Conservation (phyloP, 1,140 invertebrate genomes). For the Diorhabda sublineata region DNA sequence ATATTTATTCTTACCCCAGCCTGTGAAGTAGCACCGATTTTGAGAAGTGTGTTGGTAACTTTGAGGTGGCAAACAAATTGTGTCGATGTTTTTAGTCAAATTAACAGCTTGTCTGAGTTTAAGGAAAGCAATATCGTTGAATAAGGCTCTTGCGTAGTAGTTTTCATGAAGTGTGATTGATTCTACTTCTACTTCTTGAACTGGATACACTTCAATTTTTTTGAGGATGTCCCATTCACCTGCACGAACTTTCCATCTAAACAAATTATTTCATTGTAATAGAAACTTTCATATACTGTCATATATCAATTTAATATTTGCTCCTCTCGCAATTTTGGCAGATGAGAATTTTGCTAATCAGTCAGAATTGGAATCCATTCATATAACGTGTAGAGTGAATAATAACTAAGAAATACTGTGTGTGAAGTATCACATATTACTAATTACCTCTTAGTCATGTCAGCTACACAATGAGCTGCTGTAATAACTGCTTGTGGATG, state of each 20-base stretch:
- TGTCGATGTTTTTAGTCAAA: conserved; percentile 61
- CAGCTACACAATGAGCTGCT: conserved; percentile 58
- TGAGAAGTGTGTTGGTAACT: conserved; percentile 45
- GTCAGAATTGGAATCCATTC: too few species aligned
- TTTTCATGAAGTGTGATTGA: conserved; percentile 46
- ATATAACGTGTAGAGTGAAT: too few species aligned
- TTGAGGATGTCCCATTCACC: conserved; percentile 79
- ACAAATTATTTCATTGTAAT: background rate
- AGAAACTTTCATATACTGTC: too few species aligned
- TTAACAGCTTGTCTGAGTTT: conserved; percentile 54
- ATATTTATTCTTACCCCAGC: conserved; percentile 63
- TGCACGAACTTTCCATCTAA: conserved; percentile 38
- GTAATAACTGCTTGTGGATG: conserved; percentile 64
- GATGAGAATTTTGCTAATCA: too few species aligned
- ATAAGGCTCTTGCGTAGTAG: conserved; percentile 51
- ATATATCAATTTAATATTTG: too few species aligned
- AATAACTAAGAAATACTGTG: too few species aligned
- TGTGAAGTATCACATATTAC: too few species aligned
- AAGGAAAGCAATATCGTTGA: conserved; percentile 65
- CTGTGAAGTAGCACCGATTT: conserved; percentile 52
- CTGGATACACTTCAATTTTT: conserved; percentile 61
- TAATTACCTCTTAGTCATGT: conserved; percentile 38
- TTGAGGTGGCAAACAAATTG: conserved; percentile 62
- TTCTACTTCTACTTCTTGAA: conserved; percentile 64
- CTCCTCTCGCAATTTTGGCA: too few species aligned